Percentiles rank a stretch among this genome's conserved stretches.
Evolutionary conservation across 1,140 invertebrate species (phyloP).

Genomic region (Leguminivora glycinivorella): DNA sequence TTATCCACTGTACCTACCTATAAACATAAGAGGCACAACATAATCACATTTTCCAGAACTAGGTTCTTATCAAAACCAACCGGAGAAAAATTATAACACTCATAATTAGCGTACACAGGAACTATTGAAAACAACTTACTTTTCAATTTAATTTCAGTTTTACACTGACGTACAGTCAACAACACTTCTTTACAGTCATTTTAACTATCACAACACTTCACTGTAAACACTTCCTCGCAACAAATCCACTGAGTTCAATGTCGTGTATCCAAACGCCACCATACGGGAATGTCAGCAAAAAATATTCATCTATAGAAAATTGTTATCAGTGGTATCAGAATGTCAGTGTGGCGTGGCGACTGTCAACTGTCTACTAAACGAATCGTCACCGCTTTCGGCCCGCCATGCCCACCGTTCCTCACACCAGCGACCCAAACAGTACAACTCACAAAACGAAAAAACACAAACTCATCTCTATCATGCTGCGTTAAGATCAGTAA

Average conservation of each 20-base stretch:
- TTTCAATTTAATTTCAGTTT: constrained; percentile 31
- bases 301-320: constrained; percentile 69
- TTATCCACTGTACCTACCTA: no score
- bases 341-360: constrained; percentile 77
- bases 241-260: constrained; percentile 34
- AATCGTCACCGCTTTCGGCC: constrained; percentile 73
- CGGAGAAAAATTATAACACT: no score
- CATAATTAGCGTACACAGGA: neutral
- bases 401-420: constrained; percentile 75
- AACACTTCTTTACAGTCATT: constrained; percentile 50
- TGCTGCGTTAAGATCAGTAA: neutral
- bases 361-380: constrained; percentile 79
- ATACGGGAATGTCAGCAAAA: constrained; percentile 52
- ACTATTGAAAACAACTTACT: constrained; percentile 10
- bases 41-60: neutral
- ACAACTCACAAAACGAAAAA: constrained; percentile 34
- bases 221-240: constrained; percentile 43
- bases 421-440: neutral
- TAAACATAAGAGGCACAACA: no score
- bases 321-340: constrained; percentile 76
- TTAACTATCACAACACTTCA: constrained; percentile 62
- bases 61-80: neutral
- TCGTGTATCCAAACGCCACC: constrained; percentile 46
- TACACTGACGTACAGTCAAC: constrained; percentile 35
- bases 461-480: constrained; percentile 23